phyloP scores from a whole-genome alignment of 1,140 invertebrate species.

The Sycobia sp. region DNA sequence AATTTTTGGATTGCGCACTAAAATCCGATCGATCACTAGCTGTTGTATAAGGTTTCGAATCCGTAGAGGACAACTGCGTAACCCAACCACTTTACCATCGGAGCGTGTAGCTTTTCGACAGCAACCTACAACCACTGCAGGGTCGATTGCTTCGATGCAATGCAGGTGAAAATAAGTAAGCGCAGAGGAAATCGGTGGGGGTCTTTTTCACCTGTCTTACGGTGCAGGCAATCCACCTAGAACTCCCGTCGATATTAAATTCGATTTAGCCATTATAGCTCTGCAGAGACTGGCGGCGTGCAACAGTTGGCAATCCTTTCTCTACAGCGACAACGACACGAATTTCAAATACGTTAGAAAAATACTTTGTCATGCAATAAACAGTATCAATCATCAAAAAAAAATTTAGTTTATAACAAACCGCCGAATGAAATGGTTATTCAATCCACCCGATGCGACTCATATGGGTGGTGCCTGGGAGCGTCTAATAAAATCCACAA shows the following conservation, averaged over 20 bases:
- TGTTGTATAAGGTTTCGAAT: neutral
- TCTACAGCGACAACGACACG: neutral
- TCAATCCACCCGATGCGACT: slow-evolving; percentile 44
- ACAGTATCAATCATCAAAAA: too few species aligned
- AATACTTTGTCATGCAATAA: too few species aligned
- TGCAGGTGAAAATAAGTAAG: neutral
- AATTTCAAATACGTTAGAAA: neutral
- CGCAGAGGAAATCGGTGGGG: neutral
- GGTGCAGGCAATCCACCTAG: too few species aligned
- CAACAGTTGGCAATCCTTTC: neutral
- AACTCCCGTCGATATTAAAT: neutral
- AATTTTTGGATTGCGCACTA: neutral
- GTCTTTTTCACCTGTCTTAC: slow-evolving; percentile 11
- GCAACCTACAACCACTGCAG: neutral
- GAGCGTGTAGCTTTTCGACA: neutral
- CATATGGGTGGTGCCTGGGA: slow-evolving; percentile 48
- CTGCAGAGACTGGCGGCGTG: neutral
- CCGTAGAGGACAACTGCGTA: neutral
- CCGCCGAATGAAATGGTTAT: slow-evolving; percentile 43
- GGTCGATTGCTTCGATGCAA: too few species aligned
- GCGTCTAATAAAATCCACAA: slow-evolving; percentile 24
- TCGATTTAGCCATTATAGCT: neutral
- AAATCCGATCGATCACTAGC: neutral
- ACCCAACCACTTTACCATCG: neutral
- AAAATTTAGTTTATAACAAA: too few species aligned